Percentiles rank a stretch among this genome's conserved stretches.
phyloP scores from a whole-genome alignment of 2,888 invertebrate genomes.

The Oasisia sp. region DNA sequence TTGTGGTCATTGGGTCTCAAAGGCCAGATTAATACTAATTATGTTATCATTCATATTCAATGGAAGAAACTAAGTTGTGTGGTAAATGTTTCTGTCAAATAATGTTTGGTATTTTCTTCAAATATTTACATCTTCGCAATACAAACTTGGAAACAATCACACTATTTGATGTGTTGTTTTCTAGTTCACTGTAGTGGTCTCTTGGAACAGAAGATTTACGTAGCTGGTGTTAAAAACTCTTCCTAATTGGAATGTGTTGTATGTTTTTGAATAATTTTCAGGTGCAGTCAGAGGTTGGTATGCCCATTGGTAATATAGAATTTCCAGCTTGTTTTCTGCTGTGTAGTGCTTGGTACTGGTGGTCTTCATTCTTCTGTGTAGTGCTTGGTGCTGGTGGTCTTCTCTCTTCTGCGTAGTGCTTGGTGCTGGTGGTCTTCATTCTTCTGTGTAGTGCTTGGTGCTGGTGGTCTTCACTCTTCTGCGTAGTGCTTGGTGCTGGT shows the following conservation, averaged over 20 bases:
- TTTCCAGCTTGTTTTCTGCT: not conserved
- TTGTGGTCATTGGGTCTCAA: not conserved
- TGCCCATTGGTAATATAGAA: not conserved
- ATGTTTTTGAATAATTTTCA: not conserved
- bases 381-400: too few relatives aligned
- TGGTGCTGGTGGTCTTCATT: too few relatives aligned
- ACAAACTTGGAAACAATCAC: not conserved
- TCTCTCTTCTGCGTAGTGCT: too few relatives aligned
- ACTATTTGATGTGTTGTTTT: too few relatives aligned
- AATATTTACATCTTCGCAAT: not conserved
- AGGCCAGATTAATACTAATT: not conserved
- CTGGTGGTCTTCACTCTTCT: too few relatives aligned
- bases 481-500: too few relatives aligned
- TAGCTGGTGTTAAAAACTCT: not conserved
- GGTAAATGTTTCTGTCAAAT: not conserved
- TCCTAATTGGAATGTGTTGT: not conserved
- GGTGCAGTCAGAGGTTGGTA: not conserved
- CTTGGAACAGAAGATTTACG: too few relatives aligned
- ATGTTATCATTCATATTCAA: not conserved
- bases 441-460: too few relatives aligned
- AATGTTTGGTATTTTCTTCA: not conserved
- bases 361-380: too few relatives aligned
- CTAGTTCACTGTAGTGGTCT: too few relatives aligned
- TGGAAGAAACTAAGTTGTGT: not conserved
- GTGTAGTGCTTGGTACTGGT: too few relatives aligned